A percentile compares a stretch with the other conserved stretches of the same genome.
phyloP scores from a whole-genome alignment of 2,797 vertebrate species.

The Acipenser ruthenus region DNA sequence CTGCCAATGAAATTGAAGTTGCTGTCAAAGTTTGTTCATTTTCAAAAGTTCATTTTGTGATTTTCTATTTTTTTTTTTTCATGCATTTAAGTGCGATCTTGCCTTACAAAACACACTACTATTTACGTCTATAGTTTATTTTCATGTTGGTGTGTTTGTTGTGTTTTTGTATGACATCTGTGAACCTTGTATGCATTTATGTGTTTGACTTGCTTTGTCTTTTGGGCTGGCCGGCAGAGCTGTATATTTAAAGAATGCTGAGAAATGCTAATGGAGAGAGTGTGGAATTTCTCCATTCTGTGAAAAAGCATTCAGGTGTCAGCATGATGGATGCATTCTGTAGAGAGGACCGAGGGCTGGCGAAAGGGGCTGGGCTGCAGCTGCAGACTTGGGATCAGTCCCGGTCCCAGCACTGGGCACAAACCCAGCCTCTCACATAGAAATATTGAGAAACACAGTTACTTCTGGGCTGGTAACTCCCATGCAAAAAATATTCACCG shows the following conservation, averaged over 20 bases:
- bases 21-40: too few relatives aligned
- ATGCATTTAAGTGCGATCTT: neutral
- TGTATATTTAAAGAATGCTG: neutral
- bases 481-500: too few relatives aligned
- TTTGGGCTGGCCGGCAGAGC: slow-evolving; percentile 1
- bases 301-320: slow-evolving; percentile 34
- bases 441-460: slow-evolving; percentile 9
- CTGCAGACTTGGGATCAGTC: neutral
- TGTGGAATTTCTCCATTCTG: slow-evolving; percentile 21
- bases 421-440: slow-evolving; percentile 9
- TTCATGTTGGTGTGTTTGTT: too few relatives aligned
- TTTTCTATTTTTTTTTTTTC: neutral
- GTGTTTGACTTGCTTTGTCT: neutral
- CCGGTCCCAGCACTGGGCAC: neutral
- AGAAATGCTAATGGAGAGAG: slow-evolving; percentile 4
- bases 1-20: too few relatives aligned
- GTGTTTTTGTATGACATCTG: neutral
- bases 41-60: too few relatives aligned
- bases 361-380: neutral
- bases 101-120: too few relatives aligned
- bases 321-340: slow-evolving; percentile 38
- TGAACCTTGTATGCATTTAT: neutral
- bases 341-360: slow-evolving; percentile 14
- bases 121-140: too few relatives aligned
- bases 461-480: neutral